These are phyloP conservation scores for Falco biarmicus DNA, from an alignment of 2,797 vertebrate species.

Conservation along the genomic window DNA sequence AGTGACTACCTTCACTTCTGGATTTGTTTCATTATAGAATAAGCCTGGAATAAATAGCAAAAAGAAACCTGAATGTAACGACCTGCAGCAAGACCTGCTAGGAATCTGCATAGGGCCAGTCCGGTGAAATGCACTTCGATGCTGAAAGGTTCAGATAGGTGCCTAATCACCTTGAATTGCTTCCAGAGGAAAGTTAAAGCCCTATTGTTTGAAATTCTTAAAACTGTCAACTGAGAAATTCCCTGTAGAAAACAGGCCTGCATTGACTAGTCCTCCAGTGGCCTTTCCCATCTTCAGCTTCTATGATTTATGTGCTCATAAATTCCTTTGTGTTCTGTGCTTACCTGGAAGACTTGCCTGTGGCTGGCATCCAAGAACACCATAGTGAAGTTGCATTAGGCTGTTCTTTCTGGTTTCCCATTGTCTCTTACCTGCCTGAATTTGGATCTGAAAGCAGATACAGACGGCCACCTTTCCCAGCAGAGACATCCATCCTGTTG, in stretches of 20 bases:
- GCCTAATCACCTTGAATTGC: not conserved
- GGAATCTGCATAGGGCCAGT: not conserved
- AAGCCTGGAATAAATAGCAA: not conserved
- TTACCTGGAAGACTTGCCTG: not conserved
- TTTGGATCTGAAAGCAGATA: not conserved
- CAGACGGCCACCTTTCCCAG: not conserved
- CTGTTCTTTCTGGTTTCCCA: not conserved
- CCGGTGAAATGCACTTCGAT: fast-evolving
- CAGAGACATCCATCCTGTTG: not conserved
- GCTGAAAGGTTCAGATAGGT: not conserved
- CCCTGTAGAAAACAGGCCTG: slow-evolving; percentile 28
- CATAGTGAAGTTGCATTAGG: not conserved
- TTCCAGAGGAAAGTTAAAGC: slow-evolving; percentile 28
- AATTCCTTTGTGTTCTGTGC: slow-evolving; percentile 23
- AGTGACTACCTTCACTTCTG: not conserved
- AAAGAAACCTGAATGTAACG: not conserved
- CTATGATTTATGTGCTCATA: slow-evolving; percentile 17
- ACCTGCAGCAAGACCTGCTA: not conserved
- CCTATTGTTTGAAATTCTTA: slow-evolving; percentile 38
- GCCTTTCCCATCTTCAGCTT: slow-evolving; percentile 33
- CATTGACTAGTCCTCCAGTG: slow-evolving; percentile 33
- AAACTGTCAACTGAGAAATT: slow-evolving; percentile 25
- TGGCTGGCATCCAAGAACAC: slow-evolving; percentile 34
- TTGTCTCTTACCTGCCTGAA: not conserved
- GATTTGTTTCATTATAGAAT: not conserved